Evolutionary conservation across 2,113 vertebrate genomes (phyloP).

Genomic region (Dasyornis broadbenti): DNA sequence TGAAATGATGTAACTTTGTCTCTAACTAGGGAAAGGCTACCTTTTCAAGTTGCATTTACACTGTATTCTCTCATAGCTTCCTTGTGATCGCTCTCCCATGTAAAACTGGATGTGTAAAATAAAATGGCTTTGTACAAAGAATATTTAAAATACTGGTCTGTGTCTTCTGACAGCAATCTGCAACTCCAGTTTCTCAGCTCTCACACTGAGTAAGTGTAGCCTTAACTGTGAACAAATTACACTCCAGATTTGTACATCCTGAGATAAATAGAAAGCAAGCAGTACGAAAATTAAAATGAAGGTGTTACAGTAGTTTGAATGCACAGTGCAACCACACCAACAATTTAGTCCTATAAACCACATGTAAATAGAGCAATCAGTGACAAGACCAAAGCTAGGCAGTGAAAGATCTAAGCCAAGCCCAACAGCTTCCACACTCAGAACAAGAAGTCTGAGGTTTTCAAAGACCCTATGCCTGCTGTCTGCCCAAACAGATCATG

Average conservation of each 20-base stretch:
- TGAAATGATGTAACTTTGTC: background rate
- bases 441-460: background rate
- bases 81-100: background rate
- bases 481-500: background rate
- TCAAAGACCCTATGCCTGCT: background rate
- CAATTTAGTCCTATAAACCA: background rate
- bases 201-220: background rate
- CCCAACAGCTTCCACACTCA: background rate
- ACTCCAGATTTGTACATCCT: conserved; percentile 15
- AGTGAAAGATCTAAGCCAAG: background rate
- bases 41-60: background rate
- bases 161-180: background rate
- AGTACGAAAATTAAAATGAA: conserved; percentile 9
- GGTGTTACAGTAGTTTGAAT: background rate
- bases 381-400: background rate
- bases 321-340: background rate
- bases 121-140: background rate
- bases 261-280: background rate
- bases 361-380: background rate
- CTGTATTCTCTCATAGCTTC: background rate
- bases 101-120: background rate
- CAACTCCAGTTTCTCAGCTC: background rate
- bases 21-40: background rate
- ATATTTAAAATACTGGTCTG: background rate
- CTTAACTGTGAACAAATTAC: conserved; percentile 6